Evolutionary conservation across 2,888 invertebrate species (phyloP).

Genomic region (Hyposoter dolosus): DNA sequence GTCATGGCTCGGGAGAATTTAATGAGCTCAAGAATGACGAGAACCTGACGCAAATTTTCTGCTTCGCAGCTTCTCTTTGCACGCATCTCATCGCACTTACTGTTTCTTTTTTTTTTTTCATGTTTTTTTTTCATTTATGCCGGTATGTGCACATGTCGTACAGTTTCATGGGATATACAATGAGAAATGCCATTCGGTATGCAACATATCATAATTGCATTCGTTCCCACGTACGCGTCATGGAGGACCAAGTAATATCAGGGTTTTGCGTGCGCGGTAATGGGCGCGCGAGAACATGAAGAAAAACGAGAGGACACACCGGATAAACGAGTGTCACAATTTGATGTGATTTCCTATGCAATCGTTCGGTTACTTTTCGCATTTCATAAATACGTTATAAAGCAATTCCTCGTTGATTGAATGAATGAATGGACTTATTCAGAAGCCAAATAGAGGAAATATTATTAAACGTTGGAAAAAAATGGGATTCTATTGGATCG

Average conservation of each 20-base stretch:
- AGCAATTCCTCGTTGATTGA: background rate
- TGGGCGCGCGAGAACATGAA: conserved; percentile 54
- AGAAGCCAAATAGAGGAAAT: background rate
- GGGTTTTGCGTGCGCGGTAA: conserved; percentile 61
- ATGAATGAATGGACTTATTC: background rate
- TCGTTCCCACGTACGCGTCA: conserved; percentile 74
- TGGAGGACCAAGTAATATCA: conserved; percentile 64
- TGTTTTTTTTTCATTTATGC: background rate
- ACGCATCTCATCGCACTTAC: conserved; percentile 12
- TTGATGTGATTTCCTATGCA: conserved; percentile 40
- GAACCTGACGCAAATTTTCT: conserved; percentile 40
- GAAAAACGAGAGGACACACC: conserved; percentile 35
- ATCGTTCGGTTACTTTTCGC: background rate
- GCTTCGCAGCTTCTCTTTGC: conserved; percentile 26
- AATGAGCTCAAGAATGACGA: conserved; percentile 31
- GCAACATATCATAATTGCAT: conserved; percentile 75
- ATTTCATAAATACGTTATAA: background rate
- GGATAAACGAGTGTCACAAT: conserved; percentile 60
- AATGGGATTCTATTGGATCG: background rate
- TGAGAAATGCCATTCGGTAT: conserved; percentile 68
- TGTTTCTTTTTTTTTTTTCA: background rate
- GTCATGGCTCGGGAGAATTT: background rate
- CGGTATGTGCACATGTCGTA: conserved; percentile 17
- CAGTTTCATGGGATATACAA: conserved; percentile 54
- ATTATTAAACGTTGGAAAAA: background rate